phyloP scores from a whole-genome alignment of 2,888 invertebrate species.

The Acanthosepion esculentum region DNA sequence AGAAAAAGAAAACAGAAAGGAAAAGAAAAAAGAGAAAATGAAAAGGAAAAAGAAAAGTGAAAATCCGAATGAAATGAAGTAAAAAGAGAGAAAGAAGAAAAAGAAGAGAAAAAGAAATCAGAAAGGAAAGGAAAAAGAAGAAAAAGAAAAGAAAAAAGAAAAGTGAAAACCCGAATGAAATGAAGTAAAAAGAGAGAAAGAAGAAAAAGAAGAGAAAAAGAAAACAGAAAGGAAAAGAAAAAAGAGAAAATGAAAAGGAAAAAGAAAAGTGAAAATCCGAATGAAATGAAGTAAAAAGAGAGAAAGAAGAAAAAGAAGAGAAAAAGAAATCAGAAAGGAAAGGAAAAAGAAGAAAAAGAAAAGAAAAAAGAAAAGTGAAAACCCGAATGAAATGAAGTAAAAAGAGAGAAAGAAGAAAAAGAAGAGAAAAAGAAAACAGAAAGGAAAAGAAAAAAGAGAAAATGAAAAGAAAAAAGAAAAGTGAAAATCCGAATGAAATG shows the following conservation, averaged over 20 bases:
- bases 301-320: neutral
- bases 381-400: neutral
- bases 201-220: rapidly evolving
- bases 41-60: neutral
- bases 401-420: no score
- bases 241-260: rapidly evolving
- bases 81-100: no score
- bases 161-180: no score
- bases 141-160: no score
- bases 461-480: neutral
- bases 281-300: neutral
- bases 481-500: no score
- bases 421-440: neutral
- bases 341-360: no score
- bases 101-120: neutral
- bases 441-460: no score
- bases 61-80: neutral
- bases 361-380: neutral
- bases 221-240: neutral
- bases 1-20: neutral
- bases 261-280: no score
- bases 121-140: no score
- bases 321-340: neutral
- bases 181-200: no score
- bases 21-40: neutral